Evolutionary conservation across 2,888 invertebrate genomes (phyloP), one percentile per base, ranked within the genome.

Genomic region (Chrysolina oricalcia): DNA sequence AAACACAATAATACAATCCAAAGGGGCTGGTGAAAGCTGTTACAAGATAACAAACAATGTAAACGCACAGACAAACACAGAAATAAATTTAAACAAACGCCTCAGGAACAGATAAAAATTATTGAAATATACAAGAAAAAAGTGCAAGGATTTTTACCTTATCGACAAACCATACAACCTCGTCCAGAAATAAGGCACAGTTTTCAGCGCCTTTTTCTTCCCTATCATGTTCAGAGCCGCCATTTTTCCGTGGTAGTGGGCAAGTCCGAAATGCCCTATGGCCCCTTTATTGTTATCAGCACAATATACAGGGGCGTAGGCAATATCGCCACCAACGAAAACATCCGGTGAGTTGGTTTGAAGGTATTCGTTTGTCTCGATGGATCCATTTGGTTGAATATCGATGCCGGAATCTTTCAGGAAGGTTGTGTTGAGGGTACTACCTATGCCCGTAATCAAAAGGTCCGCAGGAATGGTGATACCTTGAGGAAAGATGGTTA

Each of bases 141-240:
- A 5, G 3, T 5, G 11, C 9, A 9, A 70, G 19, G 13, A 3
- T 6, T 10, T 71, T 73, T 56, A 78, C 81, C 79, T 91, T 69
- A 97, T 91, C 53, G 94, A 93, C 86, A 95, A 95, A 1, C 96
- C 97, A 82, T 96, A 97, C 75, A 98, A 87, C 88, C 93, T 92
- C 0, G 97, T 97, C 96, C 98, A 99, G 90, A 98, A 99, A 89
- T 94, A 98, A 0, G 98, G 98, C 0, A 98, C 95, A 0, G 95
- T 92, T 81, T 91, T 90, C 70, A 95, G 86, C 1, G 92, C 89
- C 6, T 90, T 90, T 46, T 90, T 88, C 79, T 92, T 93, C 62
- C 93, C 94, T 15, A 94, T 87, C 90, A 98, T 97, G 88, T 96
- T 97, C 73, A 94, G 89, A 1, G 95, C 98, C 1, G 97, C 98